Evolutionary conservation across 2,797 vertebrate genomes (phyloP).

Genomic region (Fratercula arctica): DNA sequence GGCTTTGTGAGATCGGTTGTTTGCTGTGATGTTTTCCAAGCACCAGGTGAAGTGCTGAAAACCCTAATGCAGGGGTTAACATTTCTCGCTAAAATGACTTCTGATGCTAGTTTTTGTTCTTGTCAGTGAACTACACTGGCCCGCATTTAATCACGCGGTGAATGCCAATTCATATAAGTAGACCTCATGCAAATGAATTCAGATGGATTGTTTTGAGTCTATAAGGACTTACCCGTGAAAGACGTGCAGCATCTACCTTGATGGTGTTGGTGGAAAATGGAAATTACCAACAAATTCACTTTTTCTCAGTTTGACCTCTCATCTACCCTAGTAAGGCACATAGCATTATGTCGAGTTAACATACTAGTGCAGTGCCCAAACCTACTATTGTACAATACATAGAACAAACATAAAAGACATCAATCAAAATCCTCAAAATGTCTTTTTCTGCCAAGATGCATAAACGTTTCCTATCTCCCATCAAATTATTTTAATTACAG

Average conservation of each 20-base stretch:
- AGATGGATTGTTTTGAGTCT: neutral
- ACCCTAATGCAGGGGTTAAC: neutral
- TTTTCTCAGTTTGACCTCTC: conserved; percentile 3
- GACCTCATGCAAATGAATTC: neutral
- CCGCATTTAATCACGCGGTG: neutral
- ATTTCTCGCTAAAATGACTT: neutral
- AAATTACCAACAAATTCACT: neutral
- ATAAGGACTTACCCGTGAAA: neutral
- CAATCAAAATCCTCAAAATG: conserved; percentile 77
- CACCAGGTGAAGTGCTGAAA: neutral
- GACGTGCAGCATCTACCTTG: neutral
- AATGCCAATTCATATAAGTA: neutral
- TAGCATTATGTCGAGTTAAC: conserved; percentile 7
- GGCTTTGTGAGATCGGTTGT: conserved; percentile 38
- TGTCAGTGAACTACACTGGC: neutral
- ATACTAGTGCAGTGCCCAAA: conserved; percentile 47
- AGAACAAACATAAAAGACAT: conserved; percentile 72
- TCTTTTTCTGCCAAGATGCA: conserved; percentile 78
- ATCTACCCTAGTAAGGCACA: neutral
- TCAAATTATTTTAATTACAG: conserved; percentile 81
- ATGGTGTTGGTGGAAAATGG: neutral
- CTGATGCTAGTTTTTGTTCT: neutral
- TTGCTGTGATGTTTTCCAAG: conserved; percentile 37
- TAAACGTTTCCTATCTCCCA: conserved; percentile 76
- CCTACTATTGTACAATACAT: conserved; percentile 56